Evolutionary conservation across 2,797 vertebrate genomes (phyloP).

Genomic region (Agapornis canus): DNA sequence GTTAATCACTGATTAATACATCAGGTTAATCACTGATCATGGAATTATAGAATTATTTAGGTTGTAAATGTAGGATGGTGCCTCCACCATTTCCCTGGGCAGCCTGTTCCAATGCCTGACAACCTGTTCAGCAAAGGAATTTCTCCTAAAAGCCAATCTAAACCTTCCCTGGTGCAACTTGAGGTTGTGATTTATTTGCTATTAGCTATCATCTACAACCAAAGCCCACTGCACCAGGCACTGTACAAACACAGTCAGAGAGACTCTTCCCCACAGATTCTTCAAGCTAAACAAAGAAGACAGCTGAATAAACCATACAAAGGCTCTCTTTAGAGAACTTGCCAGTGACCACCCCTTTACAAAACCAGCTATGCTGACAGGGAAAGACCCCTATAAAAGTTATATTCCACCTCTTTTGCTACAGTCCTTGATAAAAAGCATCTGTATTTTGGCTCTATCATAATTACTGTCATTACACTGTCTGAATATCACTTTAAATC

Average conservation of each 20-base stretch:
- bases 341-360: neutral
- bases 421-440: neutral
- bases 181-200: neutral
- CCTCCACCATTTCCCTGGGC: neutral
- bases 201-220: neutral
- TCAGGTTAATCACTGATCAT: neutral
- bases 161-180: neutral
- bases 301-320: neutral
- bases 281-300: slow-evolving; percentile 14
- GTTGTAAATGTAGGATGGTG: neutral
- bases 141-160: neutral
- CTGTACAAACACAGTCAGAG: neutral
- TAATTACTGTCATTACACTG: slow-evolving; percentile 39
- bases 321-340: neutral
- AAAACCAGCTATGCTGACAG: neutral
- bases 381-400: neutral
- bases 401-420: neutral
- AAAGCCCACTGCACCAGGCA: neutral
- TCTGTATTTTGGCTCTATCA: neutral
- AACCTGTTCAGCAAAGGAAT: neutral
- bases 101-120: neutral
- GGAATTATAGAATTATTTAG: neutral
- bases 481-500: slow-evolving; percentile 46
- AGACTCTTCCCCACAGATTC: neutral
- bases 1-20: neutral